These are phyloP conservation scores for Microplitis deprimator DNA, from an alignment of 2,888 invertebrate genomes.

Conservation along the genomic window DNA sequence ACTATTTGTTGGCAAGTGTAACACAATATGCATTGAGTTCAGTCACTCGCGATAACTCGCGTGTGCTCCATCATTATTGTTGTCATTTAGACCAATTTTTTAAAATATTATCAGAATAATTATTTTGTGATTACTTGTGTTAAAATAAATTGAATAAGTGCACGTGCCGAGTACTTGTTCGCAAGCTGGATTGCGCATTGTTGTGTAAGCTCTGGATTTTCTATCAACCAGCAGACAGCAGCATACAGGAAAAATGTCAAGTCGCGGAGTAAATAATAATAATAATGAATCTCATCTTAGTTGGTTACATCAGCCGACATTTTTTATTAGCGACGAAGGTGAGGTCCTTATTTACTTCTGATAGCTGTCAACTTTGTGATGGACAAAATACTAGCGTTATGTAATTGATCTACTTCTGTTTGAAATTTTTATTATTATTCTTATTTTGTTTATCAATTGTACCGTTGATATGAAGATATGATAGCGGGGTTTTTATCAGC, in stretches of 20 bases:
- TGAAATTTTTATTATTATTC: background rate
- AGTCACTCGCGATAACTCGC: slow-evolving; percentile 21
- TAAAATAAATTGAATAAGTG: background rate
- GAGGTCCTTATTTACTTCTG: slow-evolving; percentile 34
- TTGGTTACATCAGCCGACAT: slow-evolving; percentile 56
- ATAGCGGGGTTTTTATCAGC: background rate
- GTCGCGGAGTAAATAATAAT: slow-evolving; percentile 62
- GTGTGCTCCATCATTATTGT: slow-evolving; percentile 13
- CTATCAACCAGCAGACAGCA: no score
- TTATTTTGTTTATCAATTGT: background rate
- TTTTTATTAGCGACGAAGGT: slow-evolving; percentile 67
- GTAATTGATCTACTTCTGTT: background rate
- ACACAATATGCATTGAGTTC: background rate
- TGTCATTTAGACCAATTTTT: background rate
- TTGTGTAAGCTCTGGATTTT: background rate
- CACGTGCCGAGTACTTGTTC: background rate
- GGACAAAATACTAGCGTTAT: background rate
- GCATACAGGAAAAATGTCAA: slow-evolving; percentile 59
- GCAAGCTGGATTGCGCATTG: background rate
- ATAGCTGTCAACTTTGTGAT: background rate
- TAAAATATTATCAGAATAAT: background rate
- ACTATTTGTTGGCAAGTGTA: slow-evolving; percentile 25
- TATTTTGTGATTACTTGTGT: background rate
- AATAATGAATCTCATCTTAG: slow-evolving; percentile 56
- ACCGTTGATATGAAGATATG: background rate